A percentile compares a stretch with the other conserved stretches of the same genome.
Conservation (phyloP, 2,113 vertebrate species). For the Hemicordylus capensis region DNA sequence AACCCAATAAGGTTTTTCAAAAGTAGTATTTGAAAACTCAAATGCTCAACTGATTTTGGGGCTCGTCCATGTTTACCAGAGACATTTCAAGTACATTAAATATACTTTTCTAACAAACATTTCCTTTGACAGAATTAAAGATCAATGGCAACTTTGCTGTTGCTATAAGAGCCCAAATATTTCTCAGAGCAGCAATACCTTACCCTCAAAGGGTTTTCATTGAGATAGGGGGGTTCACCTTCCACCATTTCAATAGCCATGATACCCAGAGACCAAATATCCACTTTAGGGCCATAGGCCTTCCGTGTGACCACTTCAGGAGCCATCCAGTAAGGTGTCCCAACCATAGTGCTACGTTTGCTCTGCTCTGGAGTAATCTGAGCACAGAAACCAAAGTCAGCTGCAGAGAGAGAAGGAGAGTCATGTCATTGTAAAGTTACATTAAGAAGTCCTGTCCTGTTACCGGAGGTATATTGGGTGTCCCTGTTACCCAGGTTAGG, state of each 20-base stretch:
- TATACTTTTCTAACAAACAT: too few relatives aligned
- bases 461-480: background rate
- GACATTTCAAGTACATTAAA: too few relatives aligned
- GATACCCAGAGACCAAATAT: constrained; percentile 98
- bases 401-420: constrained; percentile 72
- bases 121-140: background rate
- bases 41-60: too few relatives aligned
- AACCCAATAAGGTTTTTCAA: too few relatives aligned
- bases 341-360: constrained; percentile 99
- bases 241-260: constrained; percentile 99
- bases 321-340: constrained; percentile 99
- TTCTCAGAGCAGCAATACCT: constrained; percentile 46
- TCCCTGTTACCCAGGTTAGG: background rate
- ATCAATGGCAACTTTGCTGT: background rate
- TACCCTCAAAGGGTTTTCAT: constrained; percentile 97
- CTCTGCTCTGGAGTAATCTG: constrained; percentile 99
- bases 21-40: too few relatives aligned
- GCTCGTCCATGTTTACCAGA: too few relatives aligned
- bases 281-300: constrained; percentile 97
- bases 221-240: constrained; percentile 98
- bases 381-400: constrained; percentile 98
- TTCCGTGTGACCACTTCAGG: constrained; percentile 97
- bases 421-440: background rate
- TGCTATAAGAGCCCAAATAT: background rate
- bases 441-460: background rate